Evolutionary conservation across 2,113 vertebrate species (phyloP).

Genomic region (Coryphaenoides rupestris): DNA sequence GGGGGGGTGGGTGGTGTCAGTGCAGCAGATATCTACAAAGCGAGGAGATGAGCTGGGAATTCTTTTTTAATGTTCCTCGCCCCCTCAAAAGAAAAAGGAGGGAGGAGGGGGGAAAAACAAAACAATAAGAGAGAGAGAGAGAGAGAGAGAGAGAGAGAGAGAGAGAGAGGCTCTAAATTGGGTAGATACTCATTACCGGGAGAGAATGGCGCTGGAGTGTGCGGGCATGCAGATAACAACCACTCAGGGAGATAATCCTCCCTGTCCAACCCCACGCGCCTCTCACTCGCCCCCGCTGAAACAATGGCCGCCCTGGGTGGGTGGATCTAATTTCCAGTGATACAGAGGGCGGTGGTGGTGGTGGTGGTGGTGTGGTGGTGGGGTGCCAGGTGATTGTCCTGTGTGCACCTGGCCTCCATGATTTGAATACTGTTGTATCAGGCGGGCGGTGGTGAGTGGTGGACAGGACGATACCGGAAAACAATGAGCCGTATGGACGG

Average conservation of each 20-base stretch:
- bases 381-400: constrained; percentile 38
- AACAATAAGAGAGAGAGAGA: too few relatives aligned
- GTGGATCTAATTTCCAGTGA: not conserved
- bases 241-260: constrained; percentile 72
- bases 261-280: constrained; percentile 59
- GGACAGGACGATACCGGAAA: too few relatives aligned
- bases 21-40: too few relatives aligned
- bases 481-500: too few relatives aligned
- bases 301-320: constrained; percentile 49
- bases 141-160: too few relatives aligned
- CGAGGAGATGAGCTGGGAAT: too few relatives aligned
- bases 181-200: constrained; percentile 75
- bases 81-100: too few relatives aligned
- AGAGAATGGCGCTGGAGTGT: constrained; percentile 69
- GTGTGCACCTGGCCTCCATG: constrained; percentile 20
- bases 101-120: too few relatives aligned
- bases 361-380: constrained; percentile 42
- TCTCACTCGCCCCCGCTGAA: constrained; percentile 67
- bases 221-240: constrained; percentile 72
- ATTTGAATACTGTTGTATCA: constrained; percentile 48
- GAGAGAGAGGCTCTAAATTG: constrained; percentile 64
- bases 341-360: constrained; percentile 12
- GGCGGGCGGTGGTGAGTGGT: too few relatives aligned
- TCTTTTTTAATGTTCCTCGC: too few relatives aligned
- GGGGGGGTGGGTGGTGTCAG: too few relatives aligned